Evolutionary conservation across 2,888 invertebrate species (phyloP), one percentile per base, ranked within the genome.

Genomic region (Hypselothyrea guttata): DNA sequence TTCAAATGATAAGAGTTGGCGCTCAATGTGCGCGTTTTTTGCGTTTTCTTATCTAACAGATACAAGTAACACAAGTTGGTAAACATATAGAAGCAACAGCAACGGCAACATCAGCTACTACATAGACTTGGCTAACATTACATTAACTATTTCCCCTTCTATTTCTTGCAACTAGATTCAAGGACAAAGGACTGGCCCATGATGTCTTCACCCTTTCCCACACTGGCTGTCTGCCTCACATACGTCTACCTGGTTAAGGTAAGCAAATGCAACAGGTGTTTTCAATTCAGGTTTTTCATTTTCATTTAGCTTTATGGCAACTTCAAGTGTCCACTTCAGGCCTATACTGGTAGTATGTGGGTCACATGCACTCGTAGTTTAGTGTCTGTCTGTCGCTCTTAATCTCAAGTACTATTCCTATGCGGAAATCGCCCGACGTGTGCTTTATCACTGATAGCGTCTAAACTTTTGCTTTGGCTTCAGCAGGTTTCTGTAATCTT

Each of bases 151-250:
- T 33, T 9, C 7, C 5, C 2, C 12, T 1, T 15, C n/a, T 8
- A n/a, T 37, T 37, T 16, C 8, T n/a, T 38, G 28, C 12, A 7
- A 31, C 49, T 52, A 96, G 96, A 96, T 92, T 92, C 94, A 68
- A 93, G 98, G 89, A 96, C 97, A 86, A 96, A 95, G 90, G 93
- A 94, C 90, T 98, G 96, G 96, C 94, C 95, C 87, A 92, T 98
- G 91, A 98, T 98, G 97, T 94, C 95, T 88, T 96, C 96, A 81
- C 98, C 98, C 66, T 93, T 96, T 88, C 97, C 98, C 86, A 98
- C 98, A 81, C 91, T 97, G 90, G 91, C 94, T 90, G 95, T 97
- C 91, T 98, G 97, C 91, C 91, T 97, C 89, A 91, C 92, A 88
- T 98, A 98, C 91, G 94, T 98, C 85, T 95, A 95, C 91, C 90